Conservation (phyloP, 2,113 vertebrate genomes). For the Tyto alba region DNA sequence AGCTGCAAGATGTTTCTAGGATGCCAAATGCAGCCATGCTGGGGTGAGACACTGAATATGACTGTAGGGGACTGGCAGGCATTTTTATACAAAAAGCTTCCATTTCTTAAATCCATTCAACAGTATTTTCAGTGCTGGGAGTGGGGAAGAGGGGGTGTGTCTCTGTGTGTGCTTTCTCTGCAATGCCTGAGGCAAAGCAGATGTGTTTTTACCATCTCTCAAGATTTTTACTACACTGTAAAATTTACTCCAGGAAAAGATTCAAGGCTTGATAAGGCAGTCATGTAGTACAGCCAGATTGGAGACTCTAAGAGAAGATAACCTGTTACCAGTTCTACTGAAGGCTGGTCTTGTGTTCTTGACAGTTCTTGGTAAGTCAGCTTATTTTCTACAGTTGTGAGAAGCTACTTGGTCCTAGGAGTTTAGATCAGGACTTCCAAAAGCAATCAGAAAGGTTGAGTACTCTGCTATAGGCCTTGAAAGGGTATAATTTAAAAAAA, state of each 20-base stretch:
- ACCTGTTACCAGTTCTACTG: background rate
- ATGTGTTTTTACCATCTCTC: background rate
- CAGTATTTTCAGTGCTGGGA: background rate
- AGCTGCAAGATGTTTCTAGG: background rate
- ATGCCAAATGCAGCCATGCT: background rate
- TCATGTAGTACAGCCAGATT: background rate
- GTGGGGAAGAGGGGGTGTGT: rapidly evolving
- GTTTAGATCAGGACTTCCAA: background rate
- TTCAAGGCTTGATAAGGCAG: background rate
- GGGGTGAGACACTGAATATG: background rate
- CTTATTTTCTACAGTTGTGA: background rate
- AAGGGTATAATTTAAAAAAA: background rate
- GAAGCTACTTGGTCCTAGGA: background rate
- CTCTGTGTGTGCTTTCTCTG: background rate
- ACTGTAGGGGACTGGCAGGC: background rate
- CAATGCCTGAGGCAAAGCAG: background rate
- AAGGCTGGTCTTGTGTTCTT: background rate
- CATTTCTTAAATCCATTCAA: background rate
- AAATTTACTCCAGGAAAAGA: background rate
- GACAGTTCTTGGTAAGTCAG: background rate
- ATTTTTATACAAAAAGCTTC: background rate
- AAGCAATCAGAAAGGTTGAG: background rate
- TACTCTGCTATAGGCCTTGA: background rate
- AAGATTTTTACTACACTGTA: background rate
- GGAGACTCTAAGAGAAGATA: background rate